Evolutionary conservation across 2,797 vertebrate species (phyloP).

Genomic region (Ibycter americanus): DNA sequence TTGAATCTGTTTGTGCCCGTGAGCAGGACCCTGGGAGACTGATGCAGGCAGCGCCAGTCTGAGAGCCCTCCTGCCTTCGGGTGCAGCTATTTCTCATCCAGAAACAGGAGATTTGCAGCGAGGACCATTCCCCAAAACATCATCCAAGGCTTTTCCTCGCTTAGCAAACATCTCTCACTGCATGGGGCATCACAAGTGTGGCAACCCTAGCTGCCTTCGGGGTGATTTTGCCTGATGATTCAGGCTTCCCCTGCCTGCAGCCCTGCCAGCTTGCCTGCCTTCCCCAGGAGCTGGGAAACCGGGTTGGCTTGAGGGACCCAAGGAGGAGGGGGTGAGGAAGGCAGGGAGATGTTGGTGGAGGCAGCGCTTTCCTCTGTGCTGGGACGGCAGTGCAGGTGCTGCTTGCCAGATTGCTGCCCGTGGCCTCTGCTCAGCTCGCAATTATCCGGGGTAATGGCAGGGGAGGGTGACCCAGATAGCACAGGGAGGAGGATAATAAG

Average conservation of each 20-base stretch:
- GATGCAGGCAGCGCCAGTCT: accelerated
- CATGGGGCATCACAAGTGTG: accelerated
- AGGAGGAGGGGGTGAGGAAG: neutral
- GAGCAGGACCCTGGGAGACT: neutral
- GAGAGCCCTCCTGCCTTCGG: neutral
- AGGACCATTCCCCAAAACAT: neutral
- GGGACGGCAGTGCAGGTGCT: neutral
- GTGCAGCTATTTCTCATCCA: neutral
- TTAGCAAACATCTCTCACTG: accelerated
- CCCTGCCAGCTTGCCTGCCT: neutral
- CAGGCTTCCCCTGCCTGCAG: neutral
- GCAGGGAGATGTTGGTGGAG: neutral
- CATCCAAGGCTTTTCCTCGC: neutral
- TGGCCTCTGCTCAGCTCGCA: neutral
- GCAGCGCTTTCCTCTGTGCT: accelerated
- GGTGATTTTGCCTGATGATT: accelerated
- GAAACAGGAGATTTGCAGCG: neutral
- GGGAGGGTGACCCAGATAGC: conserved; percentile 60
- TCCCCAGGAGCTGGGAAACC: accelerated
- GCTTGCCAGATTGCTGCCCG: conserved; percentile 19
- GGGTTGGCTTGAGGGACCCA: accelerated
- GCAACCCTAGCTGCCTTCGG: accelerated
- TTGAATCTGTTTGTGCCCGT: neutral
- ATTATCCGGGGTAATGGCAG: conserved; percentile 51
- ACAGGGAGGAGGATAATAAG: neutral